Conservation (phyloP, 2,113 vertebrate genomes). For the Proteles cristata region DNA sequence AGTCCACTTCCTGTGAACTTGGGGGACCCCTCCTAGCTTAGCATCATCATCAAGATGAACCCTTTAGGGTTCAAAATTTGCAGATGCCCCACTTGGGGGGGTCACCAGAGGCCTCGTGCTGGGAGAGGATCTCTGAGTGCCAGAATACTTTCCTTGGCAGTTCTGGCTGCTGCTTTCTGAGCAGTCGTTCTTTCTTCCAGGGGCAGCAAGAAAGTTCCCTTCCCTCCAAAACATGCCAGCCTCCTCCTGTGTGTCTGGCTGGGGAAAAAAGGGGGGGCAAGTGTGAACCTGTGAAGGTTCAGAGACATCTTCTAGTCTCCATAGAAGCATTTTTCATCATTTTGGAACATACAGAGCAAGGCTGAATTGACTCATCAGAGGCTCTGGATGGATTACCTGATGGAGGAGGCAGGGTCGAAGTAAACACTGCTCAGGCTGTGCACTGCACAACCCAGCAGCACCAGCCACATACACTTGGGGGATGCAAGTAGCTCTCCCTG, state of each 20-base stretch:
- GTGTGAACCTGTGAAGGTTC: neutral
- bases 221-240: neutral
- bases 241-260: neutral
- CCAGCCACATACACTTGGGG: rapidly evolving
- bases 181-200: neutral
- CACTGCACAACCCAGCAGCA: neutral
- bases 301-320: neutral
- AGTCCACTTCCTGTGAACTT: neutral
- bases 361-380: neutral
- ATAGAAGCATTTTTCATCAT: neutral
- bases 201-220: neutral
- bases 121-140: neutral
- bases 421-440: neutral
- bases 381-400: neutral
- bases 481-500: too few relatives aligned
- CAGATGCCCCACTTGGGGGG: neutral
- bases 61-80: neutral
- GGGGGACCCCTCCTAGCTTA: neutral
- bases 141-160: neutral
- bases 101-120: neutral
- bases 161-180: neutral
- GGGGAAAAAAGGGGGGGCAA: neutral
- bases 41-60: conserved; percentile 52
- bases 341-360: neutral
- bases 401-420: neutral